phyloP scores from a whole-genome alignment of 2,113 vertebrate species.

The Gallinago undulata region DNA sequence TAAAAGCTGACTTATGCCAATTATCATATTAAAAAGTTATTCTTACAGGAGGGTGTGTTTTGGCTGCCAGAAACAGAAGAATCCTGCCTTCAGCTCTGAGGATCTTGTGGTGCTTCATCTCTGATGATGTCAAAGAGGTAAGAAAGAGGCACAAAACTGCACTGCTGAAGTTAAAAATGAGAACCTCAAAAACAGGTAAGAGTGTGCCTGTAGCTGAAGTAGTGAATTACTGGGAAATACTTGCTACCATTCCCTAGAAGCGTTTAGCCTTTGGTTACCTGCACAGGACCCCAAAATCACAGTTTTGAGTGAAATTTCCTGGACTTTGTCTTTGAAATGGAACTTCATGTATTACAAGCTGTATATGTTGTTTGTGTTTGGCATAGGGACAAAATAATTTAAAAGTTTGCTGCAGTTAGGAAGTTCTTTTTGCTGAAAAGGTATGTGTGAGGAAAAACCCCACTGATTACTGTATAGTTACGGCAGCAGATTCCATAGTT shows the following conservation, averaged over 20 bases:
- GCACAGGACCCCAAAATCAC: background rate
- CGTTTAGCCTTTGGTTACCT: background rate
- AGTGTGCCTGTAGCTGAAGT: background rate
- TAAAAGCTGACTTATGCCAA: background rate
- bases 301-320: background rate
- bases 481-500: background rate
- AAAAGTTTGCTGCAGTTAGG: background rate
- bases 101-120: background rate
- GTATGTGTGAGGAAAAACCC: background rate
- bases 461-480: background rate
- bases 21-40: background rate
- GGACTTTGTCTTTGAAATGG: background rate
- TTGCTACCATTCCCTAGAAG: background rate
- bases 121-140: background rate
- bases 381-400: background rate
- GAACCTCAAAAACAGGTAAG: background rate
- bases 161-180: background rate
- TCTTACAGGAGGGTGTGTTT: background rate
- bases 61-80: background rate
- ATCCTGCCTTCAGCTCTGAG: background rate
- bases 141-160: background rate
- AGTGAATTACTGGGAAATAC: background rate
- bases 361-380: background rate
- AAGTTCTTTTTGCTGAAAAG: background rate
- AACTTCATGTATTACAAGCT: background rate